Conservation (phyloP, 2,888 invertebrate species). For the Eilema depressum region DNA sequence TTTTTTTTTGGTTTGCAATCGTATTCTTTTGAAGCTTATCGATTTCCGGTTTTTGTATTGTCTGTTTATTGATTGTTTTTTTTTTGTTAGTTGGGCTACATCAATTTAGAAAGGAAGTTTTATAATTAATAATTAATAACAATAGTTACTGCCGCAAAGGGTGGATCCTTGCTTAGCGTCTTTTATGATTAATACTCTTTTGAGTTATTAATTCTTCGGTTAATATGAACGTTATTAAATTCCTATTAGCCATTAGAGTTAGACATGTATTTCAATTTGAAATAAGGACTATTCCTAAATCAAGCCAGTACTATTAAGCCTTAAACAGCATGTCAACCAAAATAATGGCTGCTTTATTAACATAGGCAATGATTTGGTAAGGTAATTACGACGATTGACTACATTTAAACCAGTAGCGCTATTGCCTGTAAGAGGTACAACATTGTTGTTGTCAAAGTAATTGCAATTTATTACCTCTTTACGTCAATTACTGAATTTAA, state of each 20-base stretch:
- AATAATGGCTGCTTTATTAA: slow-evolving; percentile 35
- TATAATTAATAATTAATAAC: slow-evolving; percentile 6
- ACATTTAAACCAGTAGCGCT: slow-evolving; percentile 10
- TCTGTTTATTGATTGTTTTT: slow-evolving; percentile 28
- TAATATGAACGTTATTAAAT: slow-evolving; percentile 5
- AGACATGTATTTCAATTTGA: not conserved
- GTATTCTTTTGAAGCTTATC: slow-evolving; percentile 35
- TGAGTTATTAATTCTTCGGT: not conserved
- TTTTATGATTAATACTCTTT: not conserved
- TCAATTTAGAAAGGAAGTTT: slow-evolving; percentile 5
- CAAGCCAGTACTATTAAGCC: slow-evolving; percentile 13
- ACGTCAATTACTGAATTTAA: slow-evolving; percentile 49
- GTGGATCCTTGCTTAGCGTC: not conserved
- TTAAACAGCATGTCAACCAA: slow-evolving; percentile 21
- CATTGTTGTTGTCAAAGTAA: slow-evolving; percentile 48
- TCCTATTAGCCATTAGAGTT: not conserved
- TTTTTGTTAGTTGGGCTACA: slow-evolving; percentile 12
- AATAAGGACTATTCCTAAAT: slow-evolving; percentile 16
- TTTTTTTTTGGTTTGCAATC: slow-evolving; percentile 31
- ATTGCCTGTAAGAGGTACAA: slow-evolving; percentile 13
- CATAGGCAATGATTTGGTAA: slow-evolving; percentile 35
- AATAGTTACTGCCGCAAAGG: not conserved
- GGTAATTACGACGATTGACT: not conserved
- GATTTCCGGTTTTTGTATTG: slow-evolving; percentile 35
- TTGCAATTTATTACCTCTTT: slow-evolving; percentile 47